Conservation (phyloP, 2,113 vertebrate species). For the Phylloscopus whistleri region DNA sequence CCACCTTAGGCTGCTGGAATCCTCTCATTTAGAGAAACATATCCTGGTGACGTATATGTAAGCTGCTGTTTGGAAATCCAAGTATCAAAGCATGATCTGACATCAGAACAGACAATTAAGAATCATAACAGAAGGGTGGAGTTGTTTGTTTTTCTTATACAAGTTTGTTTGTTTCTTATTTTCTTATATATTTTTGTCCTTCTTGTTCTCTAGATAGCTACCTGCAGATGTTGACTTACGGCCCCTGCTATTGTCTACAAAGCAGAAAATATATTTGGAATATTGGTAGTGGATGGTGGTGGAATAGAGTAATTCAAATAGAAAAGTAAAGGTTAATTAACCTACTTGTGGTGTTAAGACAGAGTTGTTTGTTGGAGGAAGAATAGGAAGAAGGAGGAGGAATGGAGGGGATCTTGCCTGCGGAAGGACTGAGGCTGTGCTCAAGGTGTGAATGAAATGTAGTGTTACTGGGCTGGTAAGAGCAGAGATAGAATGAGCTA, state of each 20-base stretch:
- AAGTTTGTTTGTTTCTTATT: neutral
- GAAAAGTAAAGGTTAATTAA: neutral
- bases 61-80: neutral
- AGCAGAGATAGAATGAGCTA: neutral
- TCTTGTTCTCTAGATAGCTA: neutral
- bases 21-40: neutral
- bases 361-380: neutral
- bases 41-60: neutral
- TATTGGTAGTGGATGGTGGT: neutral
- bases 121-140: neutral
- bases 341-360: neutral
- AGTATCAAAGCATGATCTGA: neutral
- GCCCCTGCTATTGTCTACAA: neutral
- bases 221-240: neutral
- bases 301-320: neutral
- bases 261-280: neutral
- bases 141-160: neutral
- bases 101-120: neutral
- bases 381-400: neutral
- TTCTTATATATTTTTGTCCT: neutral
- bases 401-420: neutral
- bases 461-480: neutral
- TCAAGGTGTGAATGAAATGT: neutral
- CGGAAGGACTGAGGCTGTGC: neutral
- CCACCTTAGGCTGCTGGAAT: neutral